Base-by-base conservation (phyloP, 1,140 invertebrate species). In the Saxidomus purpurata region DNA sequence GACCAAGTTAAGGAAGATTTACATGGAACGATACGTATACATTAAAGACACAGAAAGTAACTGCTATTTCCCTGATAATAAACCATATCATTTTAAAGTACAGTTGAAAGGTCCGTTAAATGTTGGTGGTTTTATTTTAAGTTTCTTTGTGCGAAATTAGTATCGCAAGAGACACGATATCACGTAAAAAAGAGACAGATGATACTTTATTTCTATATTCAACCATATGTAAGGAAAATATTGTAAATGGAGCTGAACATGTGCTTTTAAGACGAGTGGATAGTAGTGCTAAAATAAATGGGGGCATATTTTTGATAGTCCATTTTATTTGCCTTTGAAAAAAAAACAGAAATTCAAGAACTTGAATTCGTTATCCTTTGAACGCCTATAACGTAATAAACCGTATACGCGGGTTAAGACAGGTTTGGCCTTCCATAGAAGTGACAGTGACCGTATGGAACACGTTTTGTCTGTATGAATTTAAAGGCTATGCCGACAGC, bases 321-420 rank as follows among this genome's bases (percentile, higher is more conserved):
- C 81, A 25, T 82, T 88, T 76, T 91, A 88, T 74, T 61, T 91
- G 31, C 80, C 69, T 55, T 38, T 91, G 63, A n/a, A n/a, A 90
- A 81, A 61, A 85, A 52, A 81, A 81, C 67, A 47, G 71, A 79
- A 47, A 38, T 86, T 55, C 59, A 82, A 49, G 74, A 81, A 36
- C 63, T 90, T 25, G 86, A 91, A 49, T 88, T 91, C 52, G 83
- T 87, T n/a, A n/a, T n/a, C n/a, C n/a, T n/a, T n/a, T n/a, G n/a
- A n/a, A n/a, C n/a, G n/a, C n/a, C n/a, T n/a, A n/a, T n/a, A n/a
- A n/a, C n/a, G n/a, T n/a, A n/a, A n/a, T n/a, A n/a, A n/a, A n/a
- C n/a, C n/a, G n/a, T n/a, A n/a, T n/a, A n/a, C n/a, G n/a, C n/a
- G n/a, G n/a, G n/a, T n/a, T n/a, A n/a, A n/a, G n/a, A n/a, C n/a